A percentile compares a stretch with the other conserved stretches of the same genome.
Conservation (phyloP, 2,888 invertebrate species). For the Lasioglossum vierecki region DNA sequence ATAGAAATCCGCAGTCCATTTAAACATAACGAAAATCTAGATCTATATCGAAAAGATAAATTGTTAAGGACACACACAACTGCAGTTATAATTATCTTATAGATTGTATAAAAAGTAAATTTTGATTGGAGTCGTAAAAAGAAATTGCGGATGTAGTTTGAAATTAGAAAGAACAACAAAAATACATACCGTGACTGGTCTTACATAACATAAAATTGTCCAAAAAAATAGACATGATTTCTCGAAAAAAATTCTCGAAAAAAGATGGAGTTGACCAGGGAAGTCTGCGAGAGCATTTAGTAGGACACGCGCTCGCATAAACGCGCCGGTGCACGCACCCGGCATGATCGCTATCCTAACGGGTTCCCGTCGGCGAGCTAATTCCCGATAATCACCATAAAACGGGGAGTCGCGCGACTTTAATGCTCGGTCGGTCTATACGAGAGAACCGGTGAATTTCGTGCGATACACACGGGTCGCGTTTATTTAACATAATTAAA, state of each 20-base stretch:
- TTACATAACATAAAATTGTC: neutral
- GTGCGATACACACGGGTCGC: neutral
- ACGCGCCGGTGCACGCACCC: neutral
- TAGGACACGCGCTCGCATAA: neutral
- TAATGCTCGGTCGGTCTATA: neutral
- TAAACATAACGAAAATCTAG: too few species aligned
- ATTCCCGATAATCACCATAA: constrained; percentile 25
- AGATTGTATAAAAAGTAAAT: neutral
- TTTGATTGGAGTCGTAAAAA: neutral
- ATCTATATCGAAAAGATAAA: neutral
- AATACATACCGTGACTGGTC: neutral
- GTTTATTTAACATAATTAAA: constrained; percentile 20
- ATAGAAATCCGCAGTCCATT: too few species aligned
- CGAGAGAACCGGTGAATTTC: neutral
- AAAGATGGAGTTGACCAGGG: neutral
- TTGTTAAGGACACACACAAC: neutral
- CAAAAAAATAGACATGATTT: neutral
- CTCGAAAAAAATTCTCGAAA: neutral
- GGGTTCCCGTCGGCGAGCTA: constrained; percentile 10
- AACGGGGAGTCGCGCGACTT: neutral
- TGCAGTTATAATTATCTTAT: neutral
- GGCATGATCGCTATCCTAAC: neutral
- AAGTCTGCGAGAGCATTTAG: neutral
- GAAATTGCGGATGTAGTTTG: neutral
- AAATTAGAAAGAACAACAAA: neutral